Percentiles rank a stretch among this genome's conserved stretches.
Evolutionary conservation across 2,113 vertebrate genomes (phyloP).

Genomic region (Chaetodon trifascialis): DNA sequence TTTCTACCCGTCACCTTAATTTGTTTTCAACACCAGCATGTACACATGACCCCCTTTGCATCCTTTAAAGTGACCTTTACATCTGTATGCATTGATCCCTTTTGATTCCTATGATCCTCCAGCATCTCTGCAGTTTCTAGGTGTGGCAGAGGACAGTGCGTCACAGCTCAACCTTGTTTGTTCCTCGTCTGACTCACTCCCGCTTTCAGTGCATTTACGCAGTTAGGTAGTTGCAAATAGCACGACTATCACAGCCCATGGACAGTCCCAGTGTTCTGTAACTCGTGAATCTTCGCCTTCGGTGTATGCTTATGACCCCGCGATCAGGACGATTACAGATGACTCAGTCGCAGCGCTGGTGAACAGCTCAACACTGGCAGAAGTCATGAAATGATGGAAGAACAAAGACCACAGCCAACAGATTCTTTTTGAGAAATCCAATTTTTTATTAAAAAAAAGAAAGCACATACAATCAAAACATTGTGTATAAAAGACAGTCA

Average conservation of each 20-base stretch:
- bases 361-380: background rate
- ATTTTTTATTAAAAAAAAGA: conserved; percentile 57
- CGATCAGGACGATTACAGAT: conserved; percentile 22
- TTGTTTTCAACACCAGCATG: background rate
- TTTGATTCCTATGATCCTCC: conserved; percentile 51
- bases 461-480: conserved; percentile 75
- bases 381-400: background rate
- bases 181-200: conserved; percentile 72
- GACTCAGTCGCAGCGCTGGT: conserved; percentile 31
- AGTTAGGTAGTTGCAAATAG: conserved; percentile 45
- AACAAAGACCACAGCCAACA: background rate
- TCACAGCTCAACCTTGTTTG: conserved; percentile 74
- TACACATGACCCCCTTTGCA: background rate
- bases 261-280: background rate
- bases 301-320: conserved; percentile 26
- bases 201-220: conserved; percentile 60
- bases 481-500: conserved; percentile 79
- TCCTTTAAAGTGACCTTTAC: conserved; percentile 28
- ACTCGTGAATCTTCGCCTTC: conserved; percentile 19
- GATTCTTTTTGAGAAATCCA: conserved; percentile 46
- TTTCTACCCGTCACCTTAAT: background rate
- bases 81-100: conserved; percentile 16
- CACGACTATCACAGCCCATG: conserved; percentile 9
- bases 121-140: conserved; percentile 70
- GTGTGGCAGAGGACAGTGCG: conserved; percentile 60